Evolutionary conservation across 1,140 invertebrate species (phyloP).

Genomic region (Penaeus indicus): DNA sequence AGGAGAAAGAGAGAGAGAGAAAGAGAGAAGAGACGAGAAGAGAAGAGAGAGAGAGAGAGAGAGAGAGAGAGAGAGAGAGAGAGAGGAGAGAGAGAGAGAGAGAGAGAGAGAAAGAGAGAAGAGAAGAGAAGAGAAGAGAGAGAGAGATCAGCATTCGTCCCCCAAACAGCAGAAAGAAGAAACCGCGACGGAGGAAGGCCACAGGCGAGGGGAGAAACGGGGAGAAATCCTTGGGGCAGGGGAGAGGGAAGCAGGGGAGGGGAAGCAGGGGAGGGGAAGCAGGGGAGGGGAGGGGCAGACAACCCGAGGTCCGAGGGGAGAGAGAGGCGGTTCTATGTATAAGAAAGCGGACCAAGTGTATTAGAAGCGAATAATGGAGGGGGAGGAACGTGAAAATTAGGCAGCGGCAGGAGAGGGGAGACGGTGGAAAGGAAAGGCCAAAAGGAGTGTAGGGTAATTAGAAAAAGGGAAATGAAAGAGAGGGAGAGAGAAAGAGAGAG

Average conservation of each 20-base stretch:
- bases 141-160: background rate
- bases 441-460: background rate
- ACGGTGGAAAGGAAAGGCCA: constrained; percentile 23
- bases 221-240: background rate
- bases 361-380: background rate
- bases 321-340: constrained; percentile 2
- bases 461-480: background rate
- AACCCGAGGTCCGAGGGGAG: background rate
- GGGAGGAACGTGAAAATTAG: constrained; percentile 26
- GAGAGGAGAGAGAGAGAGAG: background rate
- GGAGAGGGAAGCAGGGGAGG: background rate
- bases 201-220: background rate
- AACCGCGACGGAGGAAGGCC: background rate
- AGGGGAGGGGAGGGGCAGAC: background rate
- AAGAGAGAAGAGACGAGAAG: background rate
- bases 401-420: constrained; percentile 5
- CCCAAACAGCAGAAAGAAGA: background rate
- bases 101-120: background rate
- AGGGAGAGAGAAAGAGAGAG: background rate
- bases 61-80: background rate
- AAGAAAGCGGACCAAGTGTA: background rate
- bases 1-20: background rate
- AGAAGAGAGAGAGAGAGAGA: background rate
- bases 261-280: background rate
- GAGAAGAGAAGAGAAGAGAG: background rate